Evolutionary conservation across 2,113 vertebrate species (phyloP).

Genomic region (Acanthisitta chloris): DNA sequence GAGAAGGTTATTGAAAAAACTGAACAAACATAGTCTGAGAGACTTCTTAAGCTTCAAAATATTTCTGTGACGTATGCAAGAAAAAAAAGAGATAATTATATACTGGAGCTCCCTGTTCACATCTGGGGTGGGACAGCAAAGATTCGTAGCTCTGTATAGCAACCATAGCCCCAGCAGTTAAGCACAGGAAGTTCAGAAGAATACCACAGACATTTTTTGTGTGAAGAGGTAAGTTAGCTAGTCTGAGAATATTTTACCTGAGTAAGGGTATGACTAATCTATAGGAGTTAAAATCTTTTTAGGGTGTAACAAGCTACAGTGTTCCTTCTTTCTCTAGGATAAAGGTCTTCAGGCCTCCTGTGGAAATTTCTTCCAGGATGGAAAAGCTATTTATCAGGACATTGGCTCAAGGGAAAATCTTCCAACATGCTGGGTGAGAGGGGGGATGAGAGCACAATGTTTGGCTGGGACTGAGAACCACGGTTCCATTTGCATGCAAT

Average conservation of each 20-base stretch:
- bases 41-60: not conserved
- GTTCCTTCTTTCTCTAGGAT: not conserved
- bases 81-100: not conserved
- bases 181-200: slow-evolving; percentile 56
- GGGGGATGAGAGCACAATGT: fast-evolving
- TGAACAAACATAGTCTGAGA: not conserved
- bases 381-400: not conserved
- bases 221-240: slow-evolving; percentile 10
- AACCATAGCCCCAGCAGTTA: slow-evolving; percentile 26
- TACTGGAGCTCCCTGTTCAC: not conserved
- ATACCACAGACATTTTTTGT: slow-evolving; percentile 49
- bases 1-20: not conserved
- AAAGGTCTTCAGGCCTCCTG: not conserved
- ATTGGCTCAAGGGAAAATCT: not conserved
- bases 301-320: not conserved
- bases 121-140: not conserved
- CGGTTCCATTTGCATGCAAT: not conserved
- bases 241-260: slow-evolving; percentile 11
- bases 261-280: not conserved
- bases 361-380: not conserved
- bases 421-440: fast-evolving
- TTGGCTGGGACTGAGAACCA: not conserved
- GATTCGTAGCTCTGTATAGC: not conserved
- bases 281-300: not conserved
- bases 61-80: not conserved